A percentile compares a stretch with the other conserved stretches of the same genome.
Evolutionary conservation across 53 echinoderm and acorn worm genomes (phyloP).

Genomic region (Antedon mediterranea): DNA sequence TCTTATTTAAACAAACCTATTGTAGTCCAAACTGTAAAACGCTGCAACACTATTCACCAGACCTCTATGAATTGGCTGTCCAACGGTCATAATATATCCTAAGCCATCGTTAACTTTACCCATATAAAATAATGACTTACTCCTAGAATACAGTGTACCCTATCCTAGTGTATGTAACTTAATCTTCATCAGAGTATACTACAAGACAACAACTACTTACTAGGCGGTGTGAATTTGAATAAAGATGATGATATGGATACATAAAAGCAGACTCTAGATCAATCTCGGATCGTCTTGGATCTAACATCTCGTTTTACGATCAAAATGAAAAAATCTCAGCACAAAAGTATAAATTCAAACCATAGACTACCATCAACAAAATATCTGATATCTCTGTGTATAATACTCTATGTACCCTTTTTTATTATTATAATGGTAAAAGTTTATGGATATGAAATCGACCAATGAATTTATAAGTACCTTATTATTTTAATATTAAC

Average conservation of each 20-base stretch:
- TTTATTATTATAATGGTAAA: background rate
- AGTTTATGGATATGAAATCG: background rate
- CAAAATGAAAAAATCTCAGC: background rate
- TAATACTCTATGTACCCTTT: background rate
- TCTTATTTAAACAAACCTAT: too few relatives aligned
- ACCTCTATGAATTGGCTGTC: too few relatives aligned
- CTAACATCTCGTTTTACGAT: background rate
- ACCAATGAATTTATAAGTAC: background rate
- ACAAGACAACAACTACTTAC: background rate
- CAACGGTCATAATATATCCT: too few relatives aligned
- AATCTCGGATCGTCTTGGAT: background rate
- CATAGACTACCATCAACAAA: background rate
- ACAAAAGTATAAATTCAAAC: background rate
- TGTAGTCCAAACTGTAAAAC: too few relatives aligned
- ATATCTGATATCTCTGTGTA: background rate
- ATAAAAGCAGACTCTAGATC: background rate
- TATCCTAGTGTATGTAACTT: too few relatives aligned
- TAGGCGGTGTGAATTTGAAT: background rate
- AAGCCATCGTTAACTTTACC: too few relatives aligned
- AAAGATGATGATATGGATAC: background rate
- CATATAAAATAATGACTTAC: too few relatives aligned
- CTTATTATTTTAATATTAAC: background rate
- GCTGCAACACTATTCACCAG: too few relatives aligned
- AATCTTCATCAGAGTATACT: too few relatives aligned
- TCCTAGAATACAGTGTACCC: too few relatives aligned